Base-by-base conservation (phyloP, 2,888 invertebrate species). In the Ryuthela nishihirai region DNA sequence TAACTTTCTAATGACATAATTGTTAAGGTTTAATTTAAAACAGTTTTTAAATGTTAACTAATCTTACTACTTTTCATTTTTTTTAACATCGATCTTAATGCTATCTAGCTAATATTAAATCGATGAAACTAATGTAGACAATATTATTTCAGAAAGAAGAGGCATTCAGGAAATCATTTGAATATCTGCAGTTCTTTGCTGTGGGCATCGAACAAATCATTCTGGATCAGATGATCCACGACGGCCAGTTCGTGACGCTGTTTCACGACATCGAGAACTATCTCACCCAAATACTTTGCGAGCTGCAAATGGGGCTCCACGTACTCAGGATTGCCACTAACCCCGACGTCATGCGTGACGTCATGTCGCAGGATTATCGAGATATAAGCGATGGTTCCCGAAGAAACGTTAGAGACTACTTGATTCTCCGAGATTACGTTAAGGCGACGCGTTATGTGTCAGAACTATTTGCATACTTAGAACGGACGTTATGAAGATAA, bases 141-240 rank as follows among this genome's bases (percentile, higher is more conserved):
- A n/a, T n/a, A n/a, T n/a, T 45, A 12, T 54, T 54, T 4, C 54
- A 67, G 65, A 46, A 60, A 25, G 45, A 50, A 18, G 61, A 56
- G 18, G 55, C 65, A 18, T 55, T 86, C 67, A 77, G 82, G 46
- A 75, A 80, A 52, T 78, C 83, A 70, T 85, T 83, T 75, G 80
- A 81, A 69, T 81, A 80, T 65, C 75, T 87, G 72, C 86, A 87
- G 74, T 81, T 80, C 76, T 79, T 83, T 61, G 85, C 85, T 1
- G 85, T 85, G 5, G 84, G 83, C 24, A 71, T 87, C 54, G 81
- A 86, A 69, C 82, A 83, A 68, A 79, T 85, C 43, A 77, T 79
- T 32, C 75, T 77, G 73, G 83, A 84, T 66, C 79, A 81, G 64
- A 77, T 81, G 20, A 78, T 81, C 40, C 72, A 77, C 65, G 70